Base-by-base conservation (phyloP, 2,113 vertebrate species). In the Sander vitreus region DNA sequence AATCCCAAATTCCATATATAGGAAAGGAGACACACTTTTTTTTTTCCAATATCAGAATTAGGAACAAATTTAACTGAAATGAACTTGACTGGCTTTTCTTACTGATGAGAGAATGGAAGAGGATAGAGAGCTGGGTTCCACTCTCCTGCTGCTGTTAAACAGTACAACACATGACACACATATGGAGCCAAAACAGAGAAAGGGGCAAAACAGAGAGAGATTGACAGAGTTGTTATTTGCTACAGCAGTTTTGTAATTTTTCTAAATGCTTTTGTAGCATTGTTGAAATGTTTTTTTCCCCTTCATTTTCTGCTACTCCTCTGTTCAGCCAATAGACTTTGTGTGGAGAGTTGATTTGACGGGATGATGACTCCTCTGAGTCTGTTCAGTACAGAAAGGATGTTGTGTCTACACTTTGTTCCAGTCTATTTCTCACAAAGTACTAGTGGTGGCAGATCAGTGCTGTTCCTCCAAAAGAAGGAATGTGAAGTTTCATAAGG, bases 321-420 rank as follows among this genome's bases (percentile, higher is more conserved):
- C 23, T 73, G 58, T n/a, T 53, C 65, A 50, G 30, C 70, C 77
- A 54, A 23, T 19, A 64, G 48, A 74, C 62, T 80, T 78, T 90
- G 80, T 51, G 63, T 11, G 7, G 59, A 53, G 33, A 76, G 53
- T 70, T 88, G 81, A 81, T 85, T 85, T 73, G 76, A 82, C 30
- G 39, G 55, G 57, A 57, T 57, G 84, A 88, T 84, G 89, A 79
- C 90, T 88, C 78, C 83, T 91, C 78, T 6, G 64, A 85, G 83
- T 90, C 78, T 73, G 66, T 75, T 91, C 75, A 25, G 48, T 12
- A 16, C 76, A 80, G 73, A 82, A 60, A 91, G 82, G 89, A 89
- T 93, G 84, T 89, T 89, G 74, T 88, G 92, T 90, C 90, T 90
- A 86, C 88, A 53, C 62, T 55, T 58, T 74, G 59, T 54, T 50